Evolutionary conservation across 2,113 vertebrate genomes (phyloP), one percentile per base, ranked within the genome.

Genomic region (Corythoichthys haematopterus): DNA sequence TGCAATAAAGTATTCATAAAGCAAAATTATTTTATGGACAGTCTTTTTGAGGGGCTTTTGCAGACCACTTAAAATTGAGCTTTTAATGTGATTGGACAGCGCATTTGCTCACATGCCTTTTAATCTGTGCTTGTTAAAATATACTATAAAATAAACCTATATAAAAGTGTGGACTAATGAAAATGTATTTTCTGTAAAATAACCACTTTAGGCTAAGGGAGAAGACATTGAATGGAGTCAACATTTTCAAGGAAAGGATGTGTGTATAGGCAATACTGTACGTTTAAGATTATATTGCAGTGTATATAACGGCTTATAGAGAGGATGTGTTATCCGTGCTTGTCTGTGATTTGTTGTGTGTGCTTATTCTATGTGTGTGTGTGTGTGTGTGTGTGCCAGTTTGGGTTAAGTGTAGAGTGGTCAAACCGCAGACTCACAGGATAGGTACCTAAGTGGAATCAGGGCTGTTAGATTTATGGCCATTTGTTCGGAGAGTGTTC

Each of bases 401-500:
- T 88, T 88, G 80, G 90, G 90, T 91, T 91, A 91, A 84, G 87
- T 64, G 64, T 63, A 80, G 82, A 69, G 72, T 35, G 77, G 83
- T 88, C 78, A 66, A 47, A 83, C 90, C 85, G 86, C 84, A 87
- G 88, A 91, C n/a, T 82, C 83, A 82, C 81, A 90, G 85, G 91
- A 88, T 90, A 85, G 89, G 88, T 92, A 91, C 91, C 91, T 88
- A 89, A 90, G 91, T 75, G 88, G 90, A 91, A 91, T 81, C 91
- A 93, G 92, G 92, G 92, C 88, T 81, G 89, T 90, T 91, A 95
- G 96, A 98, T 98, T 98, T 98, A 99, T 97, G 94, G 93, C 94
- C 89, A 94, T 94, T 94, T 93, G 91, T 95, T 96, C 94, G 89
- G 94, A 91, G 95, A 95, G 93, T 95, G 95, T 98, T 98, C 96